These are phyloP conservation scores for Lepidocyrtoides sp. DNA, from an alignment of 2,888 invertebrate genomes.

Conservation along the genomic window DNA sequence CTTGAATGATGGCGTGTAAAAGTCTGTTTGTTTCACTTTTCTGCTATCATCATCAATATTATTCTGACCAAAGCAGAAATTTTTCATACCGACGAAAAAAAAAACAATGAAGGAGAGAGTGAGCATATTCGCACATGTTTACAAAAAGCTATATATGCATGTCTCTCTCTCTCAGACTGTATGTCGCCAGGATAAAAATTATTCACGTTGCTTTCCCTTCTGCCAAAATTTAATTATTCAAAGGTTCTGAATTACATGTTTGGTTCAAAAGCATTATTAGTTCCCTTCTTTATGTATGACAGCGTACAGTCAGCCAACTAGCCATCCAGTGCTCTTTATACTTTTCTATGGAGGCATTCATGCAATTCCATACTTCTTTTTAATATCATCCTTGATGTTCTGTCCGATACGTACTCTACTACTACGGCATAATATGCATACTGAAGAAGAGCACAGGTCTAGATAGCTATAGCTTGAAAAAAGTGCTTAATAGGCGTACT, in stretches of 20 bases:
- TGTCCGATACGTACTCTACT: no score
- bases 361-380: neutral
- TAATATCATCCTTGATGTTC: no score
- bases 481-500: neutral
- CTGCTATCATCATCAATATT: conserved; percentile 45
- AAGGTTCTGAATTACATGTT: conserved; percentile 64
- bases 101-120: conserved; percentile 19
- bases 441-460: no score
- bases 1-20: conserved; percentile 34
- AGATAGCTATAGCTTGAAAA: no score
- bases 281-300: conserved; percentile 25
- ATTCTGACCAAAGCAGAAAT: conserved; percentile 39
- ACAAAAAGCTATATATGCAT: neutral
- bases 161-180: conserved; percentile 72
- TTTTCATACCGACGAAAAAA: conserved; percentile 38
- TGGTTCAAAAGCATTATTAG: conserved; percentile 23
- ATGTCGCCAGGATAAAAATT: conserved; percentile 71
- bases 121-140: conserved; percentile 45
- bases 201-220: conserved; percentile 66
- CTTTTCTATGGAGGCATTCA: neutral
- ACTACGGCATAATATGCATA: no score
- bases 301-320: neutral
- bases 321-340: neutral
- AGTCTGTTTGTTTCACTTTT: conserved; percentile 44
- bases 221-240: conserved; percentile 74